Percentiles rank a stretch among this genome's conserved stretches.
Conservation (phyloP, 2,797 vertebrate species). For the Emys orbicularis region DNA sequence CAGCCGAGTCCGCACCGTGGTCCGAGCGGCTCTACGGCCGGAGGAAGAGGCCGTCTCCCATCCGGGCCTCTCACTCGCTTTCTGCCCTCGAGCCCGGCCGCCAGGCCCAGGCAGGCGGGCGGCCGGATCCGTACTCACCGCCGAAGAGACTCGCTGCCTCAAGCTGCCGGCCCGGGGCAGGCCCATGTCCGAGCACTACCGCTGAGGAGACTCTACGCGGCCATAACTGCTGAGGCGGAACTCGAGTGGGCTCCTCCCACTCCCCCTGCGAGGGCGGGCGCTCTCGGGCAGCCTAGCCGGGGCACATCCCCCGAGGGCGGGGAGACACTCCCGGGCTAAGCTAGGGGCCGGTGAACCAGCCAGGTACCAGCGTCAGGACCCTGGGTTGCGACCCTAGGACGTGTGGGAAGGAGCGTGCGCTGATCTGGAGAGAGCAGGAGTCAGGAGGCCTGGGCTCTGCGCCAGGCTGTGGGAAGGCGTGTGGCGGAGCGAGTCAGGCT, state of each 20-base stretch:
- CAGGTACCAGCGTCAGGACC: not conserved
- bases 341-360: not conserved
- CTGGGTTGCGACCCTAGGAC: not conserved
- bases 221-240: constrained; percentile 61
- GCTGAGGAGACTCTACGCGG: constrained; percentile 26
- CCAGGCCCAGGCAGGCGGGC: not conserved
- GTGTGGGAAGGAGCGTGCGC: not conserved
- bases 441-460: not conserved
- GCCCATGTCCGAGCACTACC: constrained; percentile 61
- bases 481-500: not conserved
- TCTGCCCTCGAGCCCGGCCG: not conserved
- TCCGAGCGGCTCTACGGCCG: too few relatives aligned
- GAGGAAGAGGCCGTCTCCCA: not conserved
- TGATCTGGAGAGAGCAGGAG: not conserved
- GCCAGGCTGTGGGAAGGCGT: too few relatives aligned
- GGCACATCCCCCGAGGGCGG: not conserved
- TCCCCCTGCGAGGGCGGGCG: constrained; percentile 9
- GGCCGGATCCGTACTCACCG: constrained; percentile 32
- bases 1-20: not conserved
- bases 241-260: not conserved
- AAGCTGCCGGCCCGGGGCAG: constrained; percentile 35
- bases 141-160: constrained; percentile 18
- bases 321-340: not conserved
- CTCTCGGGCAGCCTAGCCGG: not conserved
- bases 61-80: not conserved